Evolutionary conservation across 2,797 vertebrate genomes (phyloP).

Genomic region (Bradypodion ventrale): DNA sequence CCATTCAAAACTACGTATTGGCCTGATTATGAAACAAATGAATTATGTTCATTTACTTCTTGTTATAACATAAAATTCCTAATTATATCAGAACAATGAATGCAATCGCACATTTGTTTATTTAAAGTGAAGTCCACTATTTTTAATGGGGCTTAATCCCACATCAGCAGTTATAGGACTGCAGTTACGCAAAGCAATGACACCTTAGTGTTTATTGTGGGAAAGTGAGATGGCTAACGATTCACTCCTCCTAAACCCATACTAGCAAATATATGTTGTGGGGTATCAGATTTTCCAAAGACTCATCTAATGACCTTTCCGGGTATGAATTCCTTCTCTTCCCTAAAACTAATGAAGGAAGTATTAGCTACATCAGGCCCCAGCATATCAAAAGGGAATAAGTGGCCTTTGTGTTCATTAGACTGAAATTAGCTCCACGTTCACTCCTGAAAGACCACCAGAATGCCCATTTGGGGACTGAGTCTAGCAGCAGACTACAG

Average conservation of each 20-base stretch:
- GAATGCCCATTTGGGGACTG: background rate
- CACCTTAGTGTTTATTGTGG: background rate
- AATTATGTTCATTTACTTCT: conserved; percentile 8
- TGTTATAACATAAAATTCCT: background rate
- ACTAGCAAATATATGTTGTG: background rate
- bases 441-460: background rate
- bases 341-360: background rate
- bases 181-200: background rate
- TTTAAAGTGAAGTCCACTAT: background rate
- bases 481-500: background rate
- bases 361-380: background rate
- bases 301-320: background rate
- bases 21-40: background rate
- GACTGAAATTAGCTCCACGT: background rate
- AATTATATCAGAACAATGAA: background rate
- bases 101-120: background rate
- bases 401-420: background rate
- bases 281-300: background rate
- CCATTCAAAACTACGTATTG: background rate
- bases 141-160: background rate
- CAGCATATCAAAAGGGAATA: background rate
- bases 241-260: background rate
- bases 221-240: background rate
- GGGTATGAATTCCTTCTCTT: background rate
- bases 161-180: background rate